Base-by-base conservation (phyloP, 2,797 vertebrate species). In the Vipera ursinii region DNA sequence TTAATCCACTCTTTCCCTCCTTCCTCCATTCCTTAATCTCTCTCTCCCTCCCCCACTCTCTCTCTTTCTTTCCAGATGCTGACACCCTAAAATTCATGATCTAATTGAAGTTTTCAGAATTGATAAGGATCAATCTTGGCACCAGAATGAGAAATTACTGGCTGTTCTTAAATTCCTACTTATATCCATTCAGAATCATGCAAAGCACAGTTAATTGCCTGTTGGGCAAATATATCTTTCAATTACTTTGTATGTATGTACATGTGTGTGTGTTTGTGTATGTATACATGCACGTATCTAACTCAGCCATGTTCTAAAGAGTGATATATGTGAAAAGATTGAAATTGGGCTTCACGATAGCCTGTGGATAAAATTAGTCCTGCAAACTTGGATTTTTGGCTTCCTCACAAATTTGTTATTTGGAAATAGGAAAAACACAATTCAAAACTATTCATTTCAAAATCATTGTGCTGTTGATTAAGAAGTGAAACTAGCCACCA, bases 141-240 rank as follows among this genome's bases (percentile, higher is more conserved):
- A 93, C 86, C 61, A 92, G 63, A 93, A 94, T 78, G 86, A 4
- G 57, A 0, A 26, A n/a, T 53, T 78, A 32, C 13, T 82, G 88
- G 82, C 90, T 92, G 78, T 89, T 91, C 91, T 56, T 88, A 86
- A 89, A 91, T 94, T 89, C 90, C 56, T 38, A 91, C 89, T 92
- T 93, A 93, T 28, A 88, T 92, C 90, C 17, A 91, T 90, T 93
- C 91, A n/a, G 92, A 88, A 91, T 0, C 24, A 88, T 93, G 92
- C 69, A 91, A 6, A 90, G 91, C 0, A 69, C 63, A 89, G 92
- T 87, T 90, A 57, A 88, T 0, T 9, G 86, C 57, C 51, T 14
- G 82, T 51, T 14, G 86, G 92, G 90, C n/a, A 0, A 0, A 0
- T 0, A 0, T 0, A 28, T 2, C 28, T 87, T 69, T 86, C 0